These are phyloP conservation scores for Dysmachus trigonus DNA, from an alignment of 2,888 invertebrate genomes.

Conservation along the genomic window DNA sequence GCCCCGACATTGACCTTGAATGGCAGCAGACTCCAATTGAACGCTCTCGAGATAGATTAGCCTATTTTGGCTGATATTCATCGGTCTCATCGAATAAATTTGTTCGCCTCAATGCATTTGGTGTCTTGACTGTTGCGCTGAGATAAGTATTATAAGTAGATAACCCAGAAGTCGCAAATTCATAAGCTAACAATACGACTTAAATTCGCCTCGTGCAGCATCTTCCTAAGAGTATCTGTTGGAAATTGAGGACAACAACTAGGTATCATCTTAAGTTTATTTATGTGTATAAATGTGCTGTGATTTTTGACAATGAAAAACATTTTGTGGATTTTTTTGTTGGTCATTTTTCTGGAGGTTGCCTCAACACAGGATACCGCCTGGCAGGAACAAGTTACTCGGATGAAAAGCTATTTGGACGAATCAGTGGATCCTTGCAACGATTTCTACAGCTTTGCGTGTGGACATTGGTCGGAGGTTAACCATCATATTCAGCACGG, in stretches of 20 bases:
- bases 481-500: neutral
- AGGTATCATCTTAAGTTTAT: neutral
- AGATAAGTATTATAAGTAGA: neutral
- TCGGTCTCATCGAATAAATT: neutral
- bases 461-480: neutral
- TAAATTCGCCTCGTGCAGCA: neutral
- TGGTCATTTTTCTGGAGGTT: neutral
- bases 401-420: conserved; percentile 15
- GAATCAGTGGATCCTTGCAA: neutral
- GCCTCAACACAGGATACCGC: neutral
- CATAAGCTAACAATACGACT: neutral
- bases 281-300: neutral
- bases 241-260: neutral
- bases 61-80: neutral
- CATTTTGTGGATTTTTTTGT: neutral
- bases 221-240: neutral
- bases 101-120: neutral
- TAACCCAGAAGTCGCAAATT: neutral
- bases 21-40: neutral
- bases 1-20: neutral
- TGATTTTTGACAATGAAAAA: neutral
- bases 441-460: conserved; percentile 14
- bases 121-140: neutral
- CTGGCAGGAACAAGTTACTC: neutral
- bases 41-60: neutral